Conservation (phyloP, 1,140 invertebrate genomes). For the Cherax quadricarinatus region DNA sequence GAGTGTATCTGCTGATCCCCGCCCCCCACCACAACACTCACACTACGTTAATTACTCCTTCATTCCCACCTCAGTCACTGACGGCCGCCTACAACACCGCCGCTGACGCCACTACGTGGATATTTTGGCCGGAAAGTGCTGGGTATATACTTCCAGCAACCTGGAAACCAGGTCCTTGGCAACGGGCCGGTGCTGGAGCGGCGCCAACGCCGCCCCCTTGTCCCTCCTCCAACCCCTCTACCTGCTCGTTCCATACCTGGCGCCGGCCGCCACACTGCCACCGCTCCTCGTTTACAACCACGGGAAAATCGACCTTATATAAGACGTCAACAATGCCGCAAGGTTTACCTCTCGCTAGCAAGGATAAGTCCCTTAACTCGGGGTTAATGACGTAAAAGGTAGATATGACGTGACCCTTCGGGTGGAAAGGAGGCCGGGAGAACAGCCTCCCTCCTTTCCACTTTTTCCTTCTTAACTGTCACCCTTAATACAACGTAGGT, state of each 20-base stretch:
- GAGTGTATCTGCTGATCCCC: background rate
- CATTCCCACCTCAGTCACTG: background rate
- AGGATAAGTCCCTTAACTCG: background rate
- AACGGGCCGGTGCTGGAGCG: slow-evolving; percentile 34
- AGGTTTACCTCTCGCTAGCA: background rate
- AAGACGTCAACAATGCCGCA: background rate
- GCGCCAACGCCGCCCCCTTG: slow-evolving; percentile 25
- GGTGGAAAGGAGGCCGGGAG: slow-evolving; percentile 44
- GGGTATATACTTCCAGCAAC: slow-evolving; percentile 37
- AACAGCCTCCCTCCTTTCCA: background rate
- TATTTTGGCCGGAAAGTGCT: slow-evolving; percentile 31
- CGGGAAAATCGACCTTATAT: slow-evolving; percentile 13
- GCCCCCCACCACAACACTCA: background rate
- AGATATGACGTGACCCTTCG: slow-evolving; percentile 52
- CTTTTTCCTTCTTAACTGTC: background rate
- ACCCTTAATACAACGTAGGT: background rate
- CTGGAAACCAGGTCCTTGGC: slow-evolving; percentile 28
- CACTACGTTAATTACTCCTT: background rate
- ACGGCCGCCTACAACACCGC: background rate
- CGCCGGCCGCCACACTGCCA: slow-evolving; percentile 27
- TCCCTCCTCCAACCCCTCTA: background rate
- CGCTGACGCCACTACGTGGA: background rate
- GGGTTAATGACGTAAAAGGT: slow-evolving; percentile 64
- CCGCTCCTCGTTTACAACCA: background rate
- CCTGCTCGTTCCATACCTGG: slow-evolving; percentile 44